phyloP scores from a whole-genome alignment of 2,797 vertebrate genomes.

The Cossypha dichroa region DNA sequence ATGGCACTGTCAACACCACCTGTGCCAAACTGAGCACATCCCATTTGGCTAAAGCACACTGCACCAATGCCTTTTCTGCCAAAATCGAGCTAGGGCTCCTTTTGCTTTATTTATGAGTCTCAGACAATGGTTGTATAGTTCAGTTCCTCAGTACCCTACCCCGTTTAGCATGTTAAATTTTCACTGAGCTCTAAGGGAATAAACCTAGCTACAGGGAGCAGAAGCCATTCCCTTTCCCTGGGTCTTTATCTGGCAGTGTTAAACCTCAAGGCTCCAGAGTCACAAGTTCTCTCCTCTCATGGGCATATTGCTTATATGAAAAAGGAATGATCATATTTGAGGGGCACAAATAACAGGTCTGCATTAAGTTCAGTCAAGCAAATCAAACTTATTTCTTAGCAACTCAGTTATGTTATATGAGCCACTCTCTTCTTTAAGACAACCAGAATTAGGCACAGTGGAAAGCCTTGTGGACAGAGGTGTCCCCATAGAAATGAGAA shows the following conservation, averaged over 20 bases:
- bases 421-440: not conserved
- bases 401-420: accelerated
- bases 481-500: not conserved
- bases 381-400: not conserved
- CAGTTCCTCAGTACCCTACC: not conserved
- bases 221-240: not conserved
- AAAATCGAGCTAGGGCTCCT: not conserved
- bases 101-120: not conserved
- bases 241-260: not conserved
- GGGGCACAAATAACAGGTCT: not conserved
- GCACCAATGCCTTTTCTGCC: not conserved
- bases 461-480: not conserved
- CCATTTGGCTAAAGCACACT: not conserved
- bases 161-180: not conserved
- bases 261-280: not conserved
- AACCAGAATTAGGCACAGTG: not conserved
- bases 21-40: not conserved
- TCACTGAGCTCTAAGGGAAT: not conserved
- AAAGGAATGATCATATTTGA: not conserved
- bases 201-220: not conserved
- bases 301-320: not conserved
- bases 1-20: accelerated
- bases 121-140: not conserved
- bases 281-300: not conserved
- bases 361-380: not conserved